A percentile compares a stretch with the other conserved stretches of the same genome.
Evolutionary conservation across 2,888 invertebrate genomes (phyloP).

Genomic region (Heliothis peltigera): DNA sequence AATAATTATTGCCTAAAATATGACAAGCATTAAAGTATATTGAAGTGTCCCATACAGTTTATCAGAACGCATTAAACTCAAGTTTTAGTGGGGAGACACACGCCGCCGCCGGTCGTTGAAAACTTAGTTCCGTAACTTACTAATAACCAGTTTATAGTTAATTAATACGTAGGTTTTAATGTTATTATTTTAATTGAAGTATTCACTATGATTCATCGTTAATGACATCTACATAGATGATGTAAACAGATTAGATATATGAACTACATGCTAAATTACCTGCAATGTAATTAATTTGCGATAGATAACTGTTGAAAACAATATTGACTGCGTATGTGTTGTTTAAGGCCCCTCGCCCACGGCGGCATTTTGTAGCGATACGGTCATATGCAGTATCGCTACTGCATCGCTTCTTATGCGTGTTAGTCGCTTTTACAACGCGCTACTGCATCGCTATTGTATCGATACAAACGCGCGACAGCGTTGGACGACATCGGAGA

Average conservation of each 20-base stretch:
- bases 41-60: background rate
- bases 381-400: too few species aligned
- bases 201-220: background rate
- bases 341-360: too few species aligned
- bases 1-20: background rate
- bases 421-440: too few species aligned
- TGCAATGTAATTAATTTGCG: slow-evolving; percentile 30
- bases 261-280: slow-evolving; percentile 18
- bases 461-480: too few species aligned
- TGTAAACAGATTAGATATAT: slow-evolving; percentile 24
- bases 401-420: too few species aligned
- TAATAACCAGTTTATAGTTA: background rate
- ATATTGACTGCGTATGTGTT: slow-evolving; percentile 26
- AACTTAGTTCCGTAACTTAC: background rate
- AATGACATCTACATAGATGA: background rate
- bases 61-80: background rate
- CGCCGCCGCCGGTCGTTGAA: background rate
- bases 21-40: background rate
- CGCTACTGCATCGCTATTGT: too few species aligned
- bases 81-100: background rate
- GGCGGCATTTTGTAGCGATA: too few species aligned
- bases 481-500: too few species aligned
- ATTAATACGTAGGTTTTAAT: background rate
- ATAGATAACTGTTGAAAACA: slow-evolving; percentile 29
- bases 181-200: background rate